These are phyloP conservation scores for Chromoteleia sp. DNA, from an alignment of 2,888 invertebrate species.

Conservation along the genomic window DNA sequence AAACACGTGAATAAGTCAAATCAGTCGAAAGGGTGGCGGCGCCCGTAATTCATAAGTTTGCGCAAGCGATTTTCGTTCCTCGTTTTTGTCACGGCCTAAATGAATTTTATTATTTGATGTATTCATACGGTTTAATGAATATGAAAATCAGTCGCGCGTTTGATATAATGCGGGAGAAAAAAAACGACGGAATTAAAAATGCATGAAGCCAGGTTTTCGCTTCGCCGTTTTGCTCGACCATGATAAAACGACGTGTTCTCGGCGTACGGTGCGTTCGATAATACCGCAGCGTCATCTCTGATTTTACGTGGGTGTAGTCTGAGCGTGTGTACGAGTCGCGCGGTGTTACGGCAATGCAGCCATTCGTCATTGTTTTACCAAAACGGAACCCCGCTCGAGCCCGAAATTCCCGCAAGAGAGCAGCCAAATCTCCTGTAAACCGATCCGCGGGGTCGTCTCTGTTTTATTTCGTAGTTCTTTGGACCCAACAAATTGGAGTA, in stretches of 20 bases:
- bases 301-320: conserved; percentile 42
- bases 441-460: conserved; percentile 40
- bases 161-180: conserved; percentile 2
- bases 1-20: conserved; percentile 55
- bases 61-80: conserved; percentile 24
- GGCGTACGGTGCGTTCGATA: conserved; percentile 57
- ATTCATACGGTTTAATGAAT: conserved; percentile 41
- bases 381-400: conserved; percentile 40
- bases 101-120: conserved; percentile 40
- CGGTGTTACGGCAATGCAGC: conserved; percentile 54
- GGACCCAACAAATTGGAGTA: conserved; percentile 37
- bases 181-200: conserved; percentile 34
- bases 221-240: conserved; percentile 20
- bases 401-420: conserved; percentile 62
- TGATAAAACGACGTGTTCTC: conserved; percentile 53
- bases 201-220: conserved; percentile 16
- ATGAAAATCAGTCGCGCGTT: conserved; percentile 38
- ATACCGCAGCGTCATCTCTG: conserved; percentile 67
- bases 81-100: conserved; percentile 21
- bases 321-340: conserved; percentile 40
- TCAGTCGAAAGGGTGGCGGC: conserved; percentile 26
- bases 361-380: conserved; percentile 70
- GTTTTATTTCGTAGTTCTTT: conserved; percentile 45
- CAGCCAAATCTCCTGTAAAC: conserved; percentile 54
- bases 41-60: conserved; percentile 43